These are phyloP conservation scores for Oreochromis grahami DNA, from an alignment of 2,797 vertebrate species.

Conservation along the genomic window DNA sequence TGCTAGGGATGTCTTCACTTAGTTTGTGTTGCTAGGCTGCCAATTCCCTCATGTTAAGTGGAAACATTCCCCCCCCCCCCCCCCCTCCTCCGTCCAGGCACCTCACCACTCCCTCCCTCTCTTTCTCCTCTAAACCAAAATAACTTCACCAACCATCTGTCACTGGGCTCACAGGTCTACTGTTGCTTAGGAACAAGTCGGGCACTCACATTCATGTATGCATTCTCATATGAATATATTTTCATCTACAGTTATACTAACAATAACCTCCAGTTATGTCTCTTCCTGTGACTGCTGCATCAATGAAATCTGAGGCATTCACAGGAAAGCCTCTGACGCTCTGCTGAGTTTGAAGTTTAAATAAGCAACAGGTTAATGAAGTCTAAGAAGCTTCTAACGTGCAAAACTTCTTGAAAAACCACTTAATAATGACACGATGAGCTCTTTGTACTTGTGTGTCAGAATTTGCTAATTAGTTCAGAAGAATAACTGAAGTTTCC, in stretches of 20 bases:
- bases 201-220: conserved; percentile 48
- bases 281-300: background rate
- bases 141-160: conserved; percentile 83
- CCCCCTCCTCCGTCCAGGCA: conserved; percentile 46
- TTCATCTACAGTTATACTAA: conserved; percentile 11
- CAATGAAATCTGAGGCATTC: background rate
- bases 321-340: background rate
- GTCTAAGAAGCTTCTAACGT: background rate
- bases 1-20: conserved; percentile 78
- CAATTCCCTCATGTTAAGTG: conserved; percentile 74
- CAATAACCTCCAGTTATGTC: background rate
- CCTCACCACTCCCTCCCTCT: conserved; percentile 44
- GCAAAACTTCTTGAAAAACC: background rate
- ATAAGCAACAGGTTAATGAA: conserved; percentile 8
- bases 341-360: background rate
- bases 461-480: background rate
- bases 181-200: conserved; percentile 82
- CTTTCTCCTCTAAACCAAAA: conserved; percentile 75
- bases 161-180: conserved; percentile 74
- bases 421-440: background rate
- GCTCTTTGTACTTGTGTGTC: background rate
- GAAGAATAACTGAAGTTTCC: background rate
- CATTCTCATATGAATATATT: conserved; percentile 46
- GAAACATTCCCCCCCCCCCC: conserved; percentile 45
- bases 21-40: conserved; percentile 83